These are phyloP conservation scores for Meteorus cinctellus DNA, from an alignment of 2,888 invertebrate genomes.

Conservation along the genomic window DNA sequence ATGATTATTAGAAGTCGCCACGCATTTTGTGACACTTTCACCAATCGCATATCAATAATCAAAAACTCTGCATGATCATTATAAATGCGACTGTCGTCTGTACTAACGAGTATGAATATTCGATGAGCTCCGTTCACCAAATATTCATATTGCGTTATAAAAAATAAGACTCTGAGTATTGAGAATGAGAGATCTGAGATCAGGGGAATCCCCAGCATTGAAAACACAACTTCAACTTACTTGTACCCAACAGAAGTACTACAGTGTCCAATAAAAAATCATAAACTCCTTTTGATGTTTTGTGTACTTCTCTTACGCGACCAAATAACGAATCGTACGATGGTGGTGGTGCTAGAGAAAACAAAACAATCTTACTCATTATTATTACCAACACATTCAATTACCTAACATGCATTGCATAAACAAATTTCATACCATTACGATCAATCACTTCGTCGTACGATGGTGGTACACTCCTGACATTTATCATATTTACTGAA, in stretches of 20 bases:
- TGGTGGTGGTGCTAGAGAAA: constrained; percentile 77
- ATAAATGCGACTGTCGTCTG: too few species aligned
- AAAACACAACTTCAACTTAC: constrained; percentile 73
- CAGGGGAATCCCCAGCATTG: background rate
- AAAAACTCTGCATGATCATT: too few species aligned
- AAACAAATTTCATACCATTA: constrained; percentile 72
- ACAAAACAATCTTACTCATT: constrained; percentile 26
- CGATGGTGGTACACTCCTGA: constrained; percentile 76
- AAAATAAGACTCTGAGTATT: too few species aligned
- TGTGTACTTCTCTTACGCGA: constrained; percentile 78
- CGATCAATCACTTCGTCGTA: constrained; percentile 79
- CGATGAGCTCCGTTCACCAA: too few species aligned
- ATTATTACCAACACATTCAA: background rate
- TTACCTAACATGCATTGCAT: constrained; percentile 18
- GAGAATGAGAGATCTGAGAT: too few species aligned
- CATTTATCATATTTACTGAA: constrained; percentile 59
- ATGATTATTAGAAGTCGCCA: too few species aligned
- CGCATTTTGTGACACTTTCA: too few species aligned
- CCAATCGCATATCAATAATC: too few species aligned
- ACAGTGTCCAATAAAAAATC: constrained; percentile 79
- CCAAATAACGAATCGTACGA: constrained; percentile 82
- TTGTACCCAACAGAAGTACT: constrained; percentile 78
- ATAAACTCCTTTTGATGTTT: constrained; percentile 77
- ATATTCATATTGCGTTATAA: too few species aligned
- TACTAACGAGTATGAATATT: too few species aligned